phyloP scores from a whole-genome alignment of 2,888 invertebrate species.

The Machimus rusticus region DNA sequence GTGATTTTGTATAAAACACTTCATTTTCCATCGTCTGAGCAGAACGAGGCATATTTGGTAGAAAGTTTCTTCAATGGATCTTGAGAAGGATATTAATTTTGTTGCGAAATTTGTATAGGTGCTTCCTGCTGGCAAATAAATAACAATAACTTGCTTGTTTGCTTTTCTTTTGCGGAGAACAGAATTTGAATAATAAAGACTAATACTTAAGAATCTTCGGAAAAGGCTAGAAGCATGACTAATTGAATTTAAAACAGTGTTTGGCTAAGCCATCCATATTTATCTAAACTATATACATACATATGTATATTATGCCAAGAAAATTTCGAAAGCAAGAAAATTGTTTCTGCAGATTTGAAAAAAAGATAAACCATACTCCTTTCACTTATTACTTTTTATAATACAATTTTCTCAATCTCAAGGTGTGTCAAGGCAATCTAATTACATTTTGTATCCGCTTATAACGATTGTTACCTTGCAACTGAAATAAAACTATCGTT shows the following conservation, averaged over 20 bases:
- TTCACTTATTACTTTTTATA: background rate
- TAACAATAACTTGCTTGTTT: background rate
- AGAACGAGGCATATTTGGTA: background rate
- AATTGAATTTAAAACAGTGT: background rate
- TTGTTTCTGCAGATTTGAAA: background rate
- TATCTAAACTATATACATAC: background rate
- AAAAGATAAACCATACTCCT: background rate
- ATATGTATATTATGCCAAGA: background rate
- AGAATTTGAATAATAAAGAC: background rate
- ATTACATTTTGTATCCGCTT: background rate
- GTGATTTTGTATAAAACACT: background rate
- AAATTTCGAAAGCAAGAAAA: background rate
- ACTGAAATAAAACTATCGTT: too few relatives aligned
- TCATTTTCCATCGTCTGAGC: background rate
- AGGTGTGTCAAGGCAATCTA: background rate
- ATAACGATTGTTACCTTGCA: too few relatives aligned
- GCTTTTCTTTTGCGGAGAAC: background rate
- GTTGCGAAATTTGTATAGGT: background rate
- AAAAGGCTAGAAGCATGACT: background rate
- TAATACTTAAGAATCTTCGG: background rate
- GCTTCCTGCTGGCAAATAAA: background rate
- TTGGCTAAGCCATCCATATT: background rate
- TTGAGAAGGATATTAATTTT: background rate
- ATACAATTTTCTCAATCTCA: background rate
- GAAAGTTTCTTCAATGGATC: background rate